Evolutionary conservation across 2,888 invertebrate species (phyloP), one percentile per base, ranked within the genome.

Genomic region (Zelleria hepariella): DNA sequence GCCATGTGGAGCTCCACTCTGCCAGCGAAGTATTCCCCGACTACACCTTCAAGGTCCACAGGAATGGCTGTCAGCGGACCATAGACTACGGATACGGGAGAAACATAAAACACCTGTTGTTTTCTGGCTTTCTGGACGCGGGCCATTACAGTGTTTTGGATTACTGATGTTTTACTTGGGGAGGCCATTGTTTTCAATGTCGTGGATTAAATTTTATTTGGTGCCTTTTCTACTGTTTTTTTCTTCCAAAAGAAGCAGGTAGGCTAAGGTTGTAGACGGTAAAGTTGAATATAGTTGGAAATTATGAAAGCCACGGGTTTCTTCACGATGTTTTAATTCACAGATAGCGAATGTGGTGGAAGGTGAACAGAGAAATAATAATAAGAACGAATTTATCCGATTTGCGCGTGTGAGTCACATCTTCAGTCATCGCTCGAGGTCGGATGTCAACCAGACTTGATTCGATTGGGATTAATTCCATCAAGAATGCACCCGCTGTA

Each of bases 81-180:
- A 82, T 82, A 58, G 79, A 85, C 60, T 86, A 86, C 57, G 86
- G 86, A 1, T 67, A 72, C 54, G 86, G 86, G 1, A 61, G 71
- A n/a, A 67, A 63, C 8, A 67, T 73, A 2, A 84, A 76, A 62
- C 84, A 86, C 67, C 68, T 86, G 5, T 65, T 86, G n/a, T 86
- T 86, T 65, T 82, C 85, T 0, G 86, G 86, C 5, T 80, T 68
- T 67, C 68, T 75, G 3, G 86, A 86, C 55, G 84, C 86, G 4
- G 86, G 86, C 2, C 86, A 86, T 63, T 86, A 86, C 61, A 85
- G 82, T 69, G 86, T 86, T 62, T 67, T 86, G 58, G 84, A 85
- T 65, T 82, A 47, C 10, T 26, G 49, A 18, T 49, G n/a, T 49
- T 49, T 10, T 49, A 49, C 8, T 49, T 60, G 59, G 59, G 56